These are phyloP conservation scores for Echinops telfairi DNA, from an alignment of 2,113 vertebrate species.

Conservation along the genomic window DNA sequence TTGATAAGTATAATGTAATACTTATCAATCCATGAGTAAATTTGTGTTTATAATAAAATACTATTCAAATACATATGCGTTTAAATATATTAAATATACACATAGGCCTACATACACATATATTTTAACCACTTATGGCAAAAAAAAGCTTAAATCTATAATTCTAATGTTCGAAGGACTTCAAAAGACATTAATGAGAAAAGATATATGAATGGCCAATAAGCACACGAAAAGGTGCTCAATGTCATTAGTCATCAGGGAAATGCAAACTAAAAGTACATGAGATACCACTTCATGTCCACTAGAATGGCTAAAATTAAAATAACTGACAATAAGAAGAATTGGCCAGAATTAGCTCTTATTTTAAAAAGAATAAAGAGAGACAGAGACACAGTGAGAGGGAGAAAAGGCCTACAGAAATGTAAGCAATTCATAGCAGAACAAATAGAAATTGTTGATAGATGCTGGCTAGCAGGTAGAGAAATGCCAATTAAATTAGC, in stretches of 20 bases:
- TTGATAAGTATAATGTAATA: neutral
- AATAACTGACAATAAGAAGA: slow-evolving; percentile 59
- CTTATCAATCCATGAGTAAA: neutral
- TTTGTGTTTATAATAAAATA: neutral
- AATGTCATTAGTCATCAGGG: slow-evolving; percentile 61
- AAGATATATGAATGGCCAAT: slow-evolving; percentile 60
- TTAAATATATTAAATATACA: slow-evolving; percentile 12
- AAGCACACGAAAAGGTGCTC: slow-evolving; percentile 59
- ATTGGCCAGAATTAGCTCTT: slow-evolving; percentile 1
- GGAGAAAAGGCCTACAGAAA: slow-evolving; percentile 14
- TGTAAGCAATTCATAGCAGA: slow-evolving; percentile 36
- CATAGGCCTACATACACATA: neutral
- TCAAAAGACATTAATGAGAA: slow-evolving; percentile 51
- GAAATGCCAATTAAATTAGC: slow-evolving; percentile 42
- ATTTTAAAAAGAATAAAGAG: slow-evolving; percentile 45
- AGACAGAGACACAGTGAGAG: neutral
- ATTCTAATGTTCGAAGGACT: slow-evolving; percentile 26
- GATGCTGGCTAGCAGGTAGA: neutral
- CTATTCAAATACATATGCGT: slow-evolving; percentile 28
- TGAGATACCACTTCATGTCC: slow-evolving; percentile 54
- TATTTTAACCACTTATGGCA: slow-evolving; percentile 49
- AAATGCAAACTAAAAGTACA: slow-evolving; percentile 52
- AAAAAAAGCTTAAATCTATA: slow-evolving; percentile 55
- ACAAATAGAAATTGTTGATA: slow-evolving; percentile 28
- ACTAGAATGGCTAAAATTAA: slow-evolving; percentile 64